Base-by-base conservation (phyloP, 2,888 invertebrate species). In the Pseudanteris insignis region DNA sequence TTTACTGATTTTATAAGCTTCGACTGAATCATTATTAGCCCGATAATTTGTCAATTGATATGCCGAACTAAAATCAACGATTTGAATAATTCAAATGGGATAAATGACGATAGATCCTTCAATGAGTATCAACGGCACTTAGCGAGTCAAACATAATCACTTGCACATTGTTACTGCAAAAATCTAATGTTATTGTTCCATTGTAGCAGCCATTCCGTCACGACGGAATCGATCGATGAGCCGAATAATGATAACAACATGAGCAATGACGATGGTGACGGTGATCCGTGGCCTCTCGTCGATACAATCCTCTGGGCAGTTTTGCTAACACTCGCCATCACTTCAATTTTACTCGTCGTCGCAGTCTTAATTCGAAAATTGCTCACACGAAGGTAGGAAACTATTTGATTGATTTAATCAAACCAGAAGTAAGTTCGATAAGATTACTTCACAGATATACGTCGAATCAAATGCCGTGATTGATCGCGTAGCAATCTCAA, bases 221-320 rank as follows among this genome's bases (percentile, higher is more conserved):
- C 51, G 48, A 43, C 47, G 37, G 32, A 62, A 57, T 51, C 46
- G 62, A 57, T 33, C 46, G 46, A 62, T 32, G 55, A 14, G 24
- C 36, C 32, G 47, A 32, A 53, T 46, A 18, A 44, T 12, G n/a
- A 38, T 15, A 13, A n/a, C n/a, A 9, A 43, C 13, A 24, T 15
- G 7, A 18, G 6, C 18, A 18, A 18, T 18, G 38, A 43, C 34
- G 43, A 47, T 33, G 51, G 41, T 21, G 70, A 72, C 12, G 69
- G 70, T 38, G 68, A 75, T 65, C 53, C 68, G 13, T 75, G 73
- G 74, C n/a, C 61, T 6, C 53, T 66, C 37, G 30, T 75, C 6
- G 74, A 76, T 53, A 69, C 67, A 2, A 14, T 75, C 41, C 57
- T 76, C 7, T 60, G 69, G 60, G 66, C 68, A 15, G 18, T 70